Percentiles rank a stretch among this genome's conserved stretches.
Conservation (phyloP, 2,888 invertebrate genomes). For the Bellardia pandia region DNA sequence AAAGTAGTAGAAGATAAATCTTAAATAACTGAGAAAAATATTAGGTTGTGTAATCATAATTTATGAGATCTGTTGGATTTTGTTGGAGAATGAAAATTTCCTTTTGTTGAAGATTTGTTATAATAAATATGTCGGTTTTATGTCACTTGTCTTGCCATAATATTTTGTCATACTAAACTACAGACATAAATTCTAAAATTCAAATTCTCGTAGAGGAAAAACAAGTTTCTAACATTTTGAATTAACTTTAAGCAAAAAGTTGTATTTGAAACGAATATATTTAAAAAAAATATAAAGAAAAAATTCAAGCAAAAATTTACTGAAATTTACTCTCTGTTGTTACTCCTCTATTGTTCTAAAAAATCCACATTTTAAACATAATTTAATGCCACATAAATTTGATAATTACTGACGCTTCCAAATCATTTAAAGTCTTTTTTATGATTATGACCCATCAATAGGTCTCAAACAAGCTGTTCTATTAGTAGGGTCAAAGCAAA, state of each 20-base stretch:
- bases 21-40: no score
- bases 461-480: slow-evolving; percentile 14
- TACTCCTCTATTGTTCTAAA: not conserved
- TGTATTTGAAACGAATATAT: no score
- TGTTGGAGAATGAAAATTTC: not conserved
- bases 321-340: not conserved
- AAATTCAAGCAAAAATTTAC: no score
- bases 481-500: not conserved
- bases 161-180: not conserved
- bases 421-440: slow-evolving; percentile 41
- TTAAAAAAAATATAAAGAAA: no score
- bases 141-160: not conserved
- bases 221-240: not conserved
- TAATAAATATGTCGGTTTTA: not conserved
- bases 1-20: no score
- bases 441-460: slow-evolving; percentile 27
- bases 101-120: not conserved
- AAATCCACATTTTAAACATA: not conserved
- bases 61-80: not conserved
- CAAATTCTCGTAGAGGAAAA: not conserved
- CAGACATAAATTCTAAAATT: not conserved
- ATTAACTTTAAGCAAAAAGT: no score
- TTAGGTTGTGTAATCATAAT: not conserved
- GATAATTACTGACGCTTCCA: not conserved
- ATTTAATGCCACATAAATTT: slow-evolving; percentile 9